Percentiles rank a stretch among this genome's conserved stretches.
Evolutionary conservation across 2,113 vertebrate genomes (phyloP).

Genomic region (Ornithorhynchus anatinus): DNA sequence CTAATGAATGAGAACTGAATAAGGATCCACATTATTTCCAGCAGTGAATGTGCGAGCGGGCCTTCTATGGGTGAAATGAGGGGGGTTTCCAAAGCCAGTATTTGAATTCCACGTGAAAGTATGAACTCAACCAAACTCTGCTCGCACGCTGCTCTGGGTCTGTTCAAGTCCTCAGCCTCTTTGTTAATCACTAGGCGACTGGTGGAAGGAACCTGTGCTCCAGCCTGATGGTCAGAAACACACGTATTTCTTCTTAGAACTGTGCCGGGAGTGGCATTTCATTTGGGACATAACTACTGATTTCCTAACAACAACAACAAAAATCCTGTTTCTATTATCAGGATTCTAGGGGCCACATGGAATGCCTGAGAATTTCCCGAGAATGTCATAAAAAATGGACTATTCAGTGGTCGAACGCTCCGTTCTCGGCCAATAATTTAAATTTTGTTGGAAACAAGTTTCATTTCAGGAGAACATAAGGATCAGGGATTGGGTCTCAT

Average conservation of each 20-base stretch:
- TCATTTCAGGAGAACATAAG: conserved; percentile 35
- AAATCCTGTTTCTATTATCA: background rate
- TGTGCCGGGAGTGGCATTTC: background rate
- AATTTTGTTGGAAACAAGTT: conserved; percentile 47
- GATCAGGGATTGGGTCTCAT: conserved; percentile 42
- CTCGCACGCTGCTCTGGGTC: background rate
- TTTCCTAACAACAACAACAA: conserved; percentile 37
- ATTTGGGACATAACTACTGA: background rate
- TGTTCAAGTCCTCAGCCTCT: background rate
- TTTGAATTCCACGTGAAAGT: conserved; percentile 20
- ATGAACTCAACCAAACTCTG: background rate
- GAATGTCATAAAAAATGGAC: conserved; percentile 63
- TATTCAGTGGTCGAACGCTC: conserved; percentile 49
- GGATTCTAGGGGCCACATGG: conserved; percentile 7
- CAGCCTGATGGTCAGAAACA: background rate
- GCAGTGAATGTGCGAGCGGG: background rate
- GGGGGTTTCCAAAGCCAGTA: background rate
- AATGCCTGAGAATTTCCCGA: conserved; percentile 54
- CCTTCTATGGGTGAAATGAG: background rate
- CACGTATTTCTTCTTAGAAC: background rate
- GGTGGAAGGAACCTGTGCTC: background rate
- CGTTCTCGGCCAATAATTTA: conserved; percentile 49
- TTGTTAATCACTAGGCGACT: background rate
- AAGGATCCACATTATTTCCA: conserved; percentile 20
- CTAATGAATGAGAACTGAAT: conserved; percentile 13